These are phyloP conservation scores for Clinocottus analis DNA, from an alignment of 2,113 vertebrate species.

Conservation along the genomic window DNA sequence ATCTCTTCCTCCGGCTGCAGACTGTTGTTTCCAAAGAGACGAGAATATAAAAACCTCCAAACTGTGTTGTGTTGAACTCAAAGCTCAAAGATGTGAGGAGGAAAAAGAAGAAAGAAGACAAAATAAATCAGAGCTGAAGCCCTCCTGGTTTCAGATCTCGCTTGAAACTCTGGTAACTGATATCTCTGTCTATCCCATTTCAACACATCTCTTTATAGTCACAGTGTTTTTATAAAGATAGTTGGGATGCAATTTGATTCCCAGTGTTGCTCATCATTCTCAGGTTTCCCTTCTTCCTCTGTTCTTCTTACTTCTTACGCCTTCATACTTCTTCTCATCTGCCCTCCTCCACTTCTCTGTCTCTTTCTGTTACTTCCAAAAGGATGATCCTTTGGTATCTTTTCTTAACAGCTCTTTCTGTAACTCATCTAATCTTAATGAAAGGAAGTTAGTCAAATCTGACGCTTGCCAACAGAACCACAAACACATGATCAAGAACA, in stretches of 20 bases:
- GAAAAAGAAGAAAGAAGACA: neutral
- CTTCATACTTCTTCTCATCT: neutral
- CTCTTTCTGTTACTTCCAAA: neutral
- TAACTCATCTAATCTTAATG: conserved; percentile 1
- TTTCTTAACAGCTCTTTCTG: neutral
- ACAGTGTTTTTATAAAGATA: neutral
- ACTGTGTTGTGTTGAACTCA: neutral
- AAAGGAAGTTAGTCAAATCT: neutral
- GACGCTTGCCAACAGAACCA: neutral
- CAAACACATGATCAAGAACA: neutral
- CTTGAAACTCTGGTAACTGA: neutral
- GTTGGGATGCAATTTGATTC: neutral
- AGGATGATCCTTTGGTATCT: neutral
- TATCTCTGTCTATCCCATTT: neutral
- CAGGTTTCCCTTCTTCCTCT: conserved; percentile 5
- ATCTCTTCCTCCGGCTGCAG: neutral
- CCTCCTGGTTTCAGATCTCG: neutral
- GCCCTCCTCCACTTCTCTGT: neutral
- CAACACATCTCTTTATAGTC: conserved; percentile 10
- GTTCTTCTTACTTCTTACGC: too few relatives aligned
- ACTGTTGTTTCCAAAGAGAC: neutral
- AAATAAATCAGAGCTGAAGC: neutral
- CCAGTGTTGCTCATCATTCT: neutral
- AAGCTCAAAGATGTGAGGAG: neutral
- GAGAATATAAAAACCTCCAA: neutral